Percentiles rank a stretch among this genome's conserved stretches.
Conservation (phyloP, 2,113 vertebrate species). For the Neodontobutis hainanensis region DNA sequence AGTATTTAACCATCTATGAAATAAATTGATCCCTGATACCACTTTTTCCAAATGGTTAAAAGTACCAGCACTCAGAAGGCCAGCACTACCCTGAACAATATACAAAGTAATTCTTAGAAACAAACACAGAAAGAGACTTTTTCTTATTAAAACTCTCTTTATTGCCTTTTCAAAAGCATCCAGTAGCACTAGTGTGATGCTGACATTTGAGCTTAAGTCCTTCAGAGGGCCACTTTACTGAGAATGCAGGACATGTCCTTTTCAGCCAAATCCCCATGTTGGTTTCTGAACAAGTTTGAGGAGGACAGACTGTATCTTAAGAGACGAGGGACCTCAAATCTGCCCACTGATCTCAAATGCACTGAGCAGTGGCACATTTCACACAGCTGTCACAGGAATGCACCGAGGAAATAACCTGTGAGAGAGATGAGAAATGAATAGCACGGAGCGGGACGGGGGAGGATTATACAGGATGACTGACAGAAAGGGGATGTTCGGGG, state of each 20-base stretch:
- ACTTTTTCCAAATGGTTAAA: too few relatives aligned
- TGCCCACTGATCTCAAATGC: not conserved
- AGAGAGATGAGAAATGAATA: not conserved
- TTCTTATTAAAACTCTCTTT: not conserved
- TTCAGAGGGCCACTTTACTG: conserved; percentile 22
- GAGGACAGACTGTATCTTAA: conserved; percentile 17
- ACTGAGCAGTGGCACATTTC: not conserved
- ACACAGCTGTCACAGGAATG: not conserved
- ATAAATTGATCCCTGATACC: too few relatives aligned
- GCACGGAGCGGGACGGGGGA: not conserved
- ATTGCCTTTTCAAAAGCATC: too few relatives aligned
- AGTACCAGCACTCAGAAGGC: too few relatives aligned
- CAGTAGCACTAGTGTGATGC: not conserved
- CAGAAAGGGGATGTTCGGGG: not conserved
- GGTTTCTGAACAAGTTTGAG: conserved; percentile 16
- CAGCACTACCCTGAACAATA: too few relatives aligned
- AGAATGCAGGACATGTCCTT: conserved; percentile 30
- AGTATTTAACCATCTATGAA: too few relatives aligned
- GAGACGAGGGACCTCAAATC: conserved; percentile 18
- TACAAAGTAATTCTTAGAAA: too few relatives aligned
- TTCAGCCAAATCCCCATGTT: conserved; percentile 17
- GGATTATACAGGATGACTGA: not conserved
- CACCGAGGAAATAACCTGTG: conserved; percentile 1
- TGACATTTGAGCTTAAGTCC: conserved; percentile 4
- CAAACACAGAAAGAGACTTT: not conserved